Conservation (phyloP, 1,140 invertebrate species). For the Tetramorium alpestre region DNA sequence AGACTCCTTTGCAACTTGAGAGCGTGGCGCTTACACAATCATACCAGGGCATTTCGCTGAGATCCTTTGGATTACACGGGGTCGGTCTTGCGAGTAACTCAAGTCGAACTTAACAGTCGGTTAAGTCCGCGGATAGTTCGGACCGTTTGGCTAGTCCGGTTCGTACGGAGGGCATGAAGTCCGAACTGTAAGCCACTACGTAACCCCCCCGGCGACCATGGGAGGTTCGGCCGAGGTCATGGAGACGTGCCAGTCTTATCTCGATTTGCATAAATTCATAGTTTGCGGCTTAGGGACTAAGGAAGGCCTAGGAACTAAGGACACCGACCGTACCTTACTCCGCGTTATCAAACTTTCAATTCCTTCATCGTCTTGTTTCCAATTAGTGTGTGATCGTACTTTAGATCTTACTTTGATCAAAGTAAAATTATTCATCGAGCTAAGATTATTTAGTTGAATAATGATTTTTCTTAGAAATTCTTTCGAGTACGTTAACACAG, state of each 20-base stretch:
- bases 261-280: conserved; percentile 85
- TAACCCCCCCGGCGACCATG: conserved; percentile 67
- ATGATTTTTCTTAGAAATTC: not conserved
- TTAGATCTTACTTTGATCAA: not conserved
- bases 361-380: conserved; percentile 16
- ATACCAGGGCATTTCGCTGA: conserved; percentile 35
- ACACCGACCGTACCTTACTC: conserved; percentile 52
- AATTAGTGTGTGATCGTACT: not conserved
- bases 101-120: conserved; percentile 79
- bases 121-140: conserved; percentile 75
- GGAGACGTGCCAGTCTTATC: conserved; percentile 81
- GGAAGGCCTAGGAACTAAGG: conserved; percentile 73
- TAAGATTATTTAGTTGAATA: not conserved
- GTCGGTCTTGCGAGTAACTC: conserved; percentile 74
- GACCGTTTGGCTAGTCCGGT: conserved; percentile 66
- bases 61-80: conserved; percentile 65
- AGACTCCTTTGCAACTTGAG: conserved; percentile 55
- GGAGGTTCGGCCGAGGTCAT: conserved; percentile 72
- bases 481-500: not conserved
- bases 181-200: conserved; percentile 72
- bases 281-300: conserved; percentile 79
- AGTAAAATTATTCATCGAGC: not conserved
- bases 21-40: conserved; percentile 46
- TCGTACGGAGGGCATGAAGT: conserved; percentile 64
- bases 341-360: conserved; percentile 26